These are phyloP conservation scores for Neoascia interrupta DNA, from an alignment of 2,888 invertebrate genomes.

Conservation along the genomic window DNA sequence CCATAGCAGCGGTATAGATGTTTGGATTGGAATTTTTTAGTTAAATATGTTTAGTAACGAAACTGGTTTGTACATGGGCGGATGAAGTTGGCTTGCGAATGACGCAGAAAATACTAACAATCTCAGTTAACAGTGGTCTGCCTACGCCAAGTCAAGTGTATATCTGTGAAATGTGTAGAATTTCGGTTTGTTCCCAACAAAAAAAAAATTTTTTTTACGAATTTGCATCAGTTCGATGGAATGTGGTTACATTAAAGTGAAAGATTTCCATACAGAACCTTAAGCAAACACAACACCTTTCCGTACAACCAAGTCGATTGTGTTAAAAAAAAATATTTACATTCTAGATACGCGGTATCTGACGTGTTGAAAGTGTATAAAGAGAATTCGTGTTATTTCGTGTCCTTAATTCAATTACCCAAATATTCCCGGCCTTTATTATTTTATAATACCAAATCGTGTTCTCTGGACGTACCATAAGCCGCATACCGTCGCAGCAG, in stretches of 20 bases:
- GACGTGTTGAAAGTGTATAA: too few relatives aligned
- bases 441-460: slow-evolving; percentile 14
- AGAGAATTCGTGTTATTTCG: too few relatives aligned
- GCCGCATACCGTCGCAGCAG: too few relatives aligned
- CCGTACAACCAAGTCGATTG: background rate
- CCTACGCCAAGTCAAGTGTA: slow-evolving; percentile 47
- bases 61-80: slow-evolving; percentile 66
- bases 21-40: slow-evolving; percentile 54
- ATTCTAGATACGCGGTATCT: too few relatives aligned
- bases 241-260: background rate
- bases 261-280: too few relatives aligned
- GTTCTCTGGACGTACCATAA: too few relatives aligned
- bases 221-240: background rate
- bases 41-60: slow-evolving; percentile 64
- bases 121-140: slow-evolving; percentile 43
- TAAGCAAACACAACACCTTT: background rate
- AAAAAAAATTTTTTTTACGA: slow-evolving; percentile 1
- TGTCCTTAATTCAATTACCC: slow-evolving; percentile 28
- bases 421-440: background rate
- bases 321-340: too few relatives aligned
- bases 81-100: slow-evolving; percentile 50
- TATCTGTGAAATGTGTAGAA: slow-evolving; percentile 9
- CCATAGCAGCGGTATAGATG: too few relatives aligned
- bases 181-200: slow-evolving; percentile 30
- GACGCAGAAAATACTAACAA: slow-evolving; percentile 47